These are phyloP conservation scores for Burhinus bistriatus DNA, from an alignment of 2,113 vertebrate species.

Conservation along the genomic window DNA sequence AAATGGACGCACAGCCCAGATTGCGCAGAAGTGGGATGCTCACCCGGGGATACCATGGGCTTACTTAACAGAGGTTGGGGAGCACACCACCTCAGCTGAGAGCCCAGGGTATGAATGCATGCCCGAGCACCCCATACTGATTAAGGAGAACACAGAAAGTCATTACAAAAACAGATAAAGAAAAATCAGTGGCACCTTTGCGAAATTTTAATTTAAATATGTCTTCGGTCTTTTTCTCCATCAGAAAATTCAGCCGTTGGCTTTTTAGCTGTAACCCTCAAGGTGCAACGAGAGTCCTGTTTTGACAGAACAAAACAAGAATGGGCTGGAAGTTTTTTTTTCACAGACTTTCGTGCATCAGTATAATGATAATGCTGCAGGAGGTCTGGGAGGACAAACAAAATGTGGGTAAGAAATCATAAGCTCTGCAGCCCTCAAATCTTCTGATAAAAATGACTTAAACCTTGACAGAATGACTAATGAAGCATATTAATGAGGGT, in stretches of 20 bases:
- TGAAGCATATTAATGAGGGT: not conserved
- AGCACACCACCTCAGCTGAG: not conserved
- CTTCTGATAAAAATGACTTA: not conserved
- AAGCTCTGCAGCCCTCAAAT: not conserved
- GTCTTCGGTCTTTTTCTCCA: not conserved
- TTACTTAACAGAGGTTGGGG: not conserved
- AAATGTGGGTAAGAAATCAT: not conserved
- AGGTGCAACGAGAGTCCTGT: not conserved
- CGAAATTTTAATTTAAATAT: not conserved
- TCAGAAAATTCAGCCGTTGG: not conserved
- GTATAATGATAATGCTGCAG: not conserved
- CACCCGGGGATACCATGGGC: not conserved
- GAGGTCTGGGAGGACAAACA: not conserved
- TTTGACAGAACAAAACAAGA: not conserved
- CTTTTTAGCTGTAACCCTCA: not conserved
- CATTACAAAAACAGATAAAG: not conserved
- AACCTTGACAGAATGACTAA: not conserved
- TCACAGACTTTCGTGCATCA: not conserved
- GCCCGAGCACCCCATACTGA: accelerated
- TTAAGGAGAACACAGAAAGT: accelerated
- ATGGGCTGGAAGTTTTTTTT: not conserved
- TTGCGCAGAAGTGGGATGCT: not conserved
- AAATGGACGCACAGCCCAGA: accelerated
- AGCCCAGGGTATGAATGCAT: not conserved
- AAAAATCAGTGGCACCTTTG: not conserved